Conservation (phyloP, 2,113 vertebrate genomes). For the Phoxinus phoxinus region DNA sequence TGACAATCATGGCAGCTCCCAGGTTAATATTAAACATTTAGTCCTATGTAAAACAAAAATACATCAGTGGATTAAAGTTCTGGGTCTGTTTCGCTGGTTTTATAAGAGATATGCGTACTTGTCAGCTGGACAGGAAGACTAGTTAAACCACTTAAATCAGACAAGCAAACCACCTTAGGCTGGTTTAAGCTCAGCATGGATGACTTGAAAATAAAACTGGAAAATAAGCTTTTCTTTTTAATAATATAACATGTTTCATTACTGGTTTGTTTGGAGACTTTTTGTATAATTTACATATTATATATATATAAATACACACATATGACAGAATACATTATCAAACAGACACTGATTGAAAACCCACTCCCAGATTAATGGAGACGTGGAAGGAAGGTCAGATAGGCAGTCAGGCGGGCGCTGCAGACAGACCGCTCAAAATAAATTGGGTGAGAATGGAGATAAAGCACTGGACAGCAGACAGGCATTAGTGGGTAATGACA, state of each 20-base stretch:
- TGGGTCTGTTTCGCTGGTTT: background rate
- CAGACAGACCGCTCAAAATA: conserved; percentile 31
- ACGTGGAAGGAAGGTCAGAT: conserved; percentile 12
- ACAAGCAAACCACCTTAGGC: background rate
- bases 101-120: background rate
- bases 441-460: conserved; percentile 16
- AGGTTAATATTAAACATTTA: background rate
- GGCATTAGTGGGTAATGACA: conserved; percentile 31
- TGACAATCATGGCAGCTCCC: background rate
- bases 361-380: conserved; percentile 21
- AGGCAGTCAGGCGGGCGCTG: conserved; percentile 10
- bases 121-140: background rate
- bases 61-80: background rate
- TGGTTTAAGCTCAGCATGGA: background rate
- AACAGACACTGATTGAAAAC: conserved; percentile 12
- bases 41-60: background rate
- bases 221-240: background rate
- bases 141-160: background rate
- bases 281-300: background rate
- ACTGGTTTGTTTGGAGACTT: background rate
- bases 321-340: conserved; percentile 1
- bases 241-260: background rate
- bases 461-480: conserved; percentile 34
- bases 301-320: background rate
- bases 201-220: background rate